Percentiles rank a stretch among this genome's conserved stretches.
phyloP scores from a whole-genome alignment of 2,113 vertebrate genomes.

The Falcunculus frontatus region DNA sequence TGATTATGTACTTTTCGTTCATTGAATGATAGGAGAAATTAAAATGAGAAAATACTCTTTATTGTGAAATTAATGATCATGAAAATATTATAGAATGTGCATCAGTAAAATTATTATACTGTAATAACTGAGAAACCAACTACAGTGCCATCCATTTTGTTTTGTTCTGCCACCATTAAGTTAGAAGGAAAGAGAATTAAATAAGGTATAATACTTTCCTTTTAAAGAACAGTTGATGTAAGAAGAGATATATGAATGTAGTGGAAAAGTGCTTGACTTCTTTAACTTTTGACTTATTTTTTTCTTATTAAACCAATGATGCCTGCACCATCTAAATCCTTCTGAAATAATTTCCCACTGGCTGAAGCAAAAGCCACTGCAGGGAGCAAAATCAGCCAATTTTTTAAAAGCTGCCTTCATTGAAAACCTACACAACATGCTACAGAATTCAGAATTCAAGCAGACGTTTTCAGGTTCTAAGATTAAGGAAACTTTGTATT shows the following conservation, averaged over 20 bases:
- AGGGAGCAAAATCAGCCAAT: not conserved
- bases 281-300: not conserved
- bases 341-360: not conserved
- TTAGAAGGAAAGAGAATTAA: not conserved
- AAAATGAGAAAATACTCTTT: not conserved
- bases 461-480: not conserved
- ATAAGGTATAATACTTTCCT: not conserved
- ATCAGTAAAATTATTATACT: not conserved
- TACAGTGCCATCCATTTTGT: not conserved
- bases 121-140: not conserved
- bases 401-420: not conserved
- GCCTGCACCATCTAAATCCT: not conserved
- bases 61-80: not conserved
- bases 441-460: not conserved
- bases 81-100: not conserved
- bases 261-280: not conserved
- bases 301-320: not conserved
- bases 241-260: not conserved
- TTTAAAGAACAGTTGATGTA: not conserved
- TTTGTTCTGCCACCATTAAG: not conserved
- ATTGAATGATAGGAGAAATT: not conserved
- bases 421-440: not conserved
- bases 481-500: constrained; percentile 1
- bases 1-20: not conserved
- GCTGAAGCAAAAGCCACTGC: not conserved